Evolutionary conservation across 2,797 vertebrate genomes (phyloP), one percentile per base, ranked within the genome.

Genomic region (Coranthus polyacanthus): DNA sequence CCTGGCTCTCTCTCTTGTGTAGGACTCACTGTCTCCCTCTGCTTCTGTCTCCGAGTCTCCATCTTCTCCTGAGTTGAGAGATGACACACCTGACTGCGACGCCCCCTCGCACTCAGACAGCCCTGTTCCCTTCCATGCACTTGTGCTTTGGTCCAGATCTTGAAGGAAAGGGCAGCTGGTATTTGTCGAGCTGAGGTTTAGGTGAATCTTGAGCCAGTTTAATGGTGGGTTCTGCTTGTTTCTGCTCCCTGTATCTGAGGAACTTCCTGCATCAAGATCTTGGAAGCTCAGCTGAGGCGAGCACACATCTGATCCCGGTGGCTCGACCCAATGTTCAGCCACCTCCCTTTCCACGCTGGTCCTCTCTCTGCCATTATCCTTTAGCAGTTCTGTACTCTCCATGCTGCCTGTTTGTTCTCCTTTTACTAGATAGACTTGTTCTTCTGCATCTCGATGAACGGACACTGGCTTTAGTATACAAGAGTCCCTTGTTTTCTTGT

Each of bases 21-120:
- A 97, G 37, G 94, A 94, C 75, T 97, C 97, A 6, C 96, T 97
- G 87, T 98, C 97, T 7, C 95, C 97, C 57, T 99, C 98, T 0
- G 96, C 97, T 63, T 98, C 97, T 0, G 95, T 95, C 47, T 92
- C 94, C 0, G 93, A 94, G 88, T 98, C 96, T 0, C 94, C 96
- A 18, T 98, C 97, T 1, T 97, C 97, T 32, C 94, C 96, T 22
- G 97, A 90, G 82, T 93, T 95, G 45, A 95, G 86, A 10, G 95
- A 94, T 0, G 95, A 97, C 13, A 93, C 79, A 0, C 95, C 85
- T 10, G 93, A 94, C 21, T 84, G 92, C 2, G 90, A 92, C 0
- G 89, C 88, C 39, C 75, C 92, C 47, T 89, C 89, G 8, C 91
- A 91, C 18, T 94, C 95, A 7, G 91, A 94, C 10, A 86, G 82